phyloP scores from a whole-genome alignment of 2,113 vertebrate genomes.

The Pygathrix nemaeus region DNA sequence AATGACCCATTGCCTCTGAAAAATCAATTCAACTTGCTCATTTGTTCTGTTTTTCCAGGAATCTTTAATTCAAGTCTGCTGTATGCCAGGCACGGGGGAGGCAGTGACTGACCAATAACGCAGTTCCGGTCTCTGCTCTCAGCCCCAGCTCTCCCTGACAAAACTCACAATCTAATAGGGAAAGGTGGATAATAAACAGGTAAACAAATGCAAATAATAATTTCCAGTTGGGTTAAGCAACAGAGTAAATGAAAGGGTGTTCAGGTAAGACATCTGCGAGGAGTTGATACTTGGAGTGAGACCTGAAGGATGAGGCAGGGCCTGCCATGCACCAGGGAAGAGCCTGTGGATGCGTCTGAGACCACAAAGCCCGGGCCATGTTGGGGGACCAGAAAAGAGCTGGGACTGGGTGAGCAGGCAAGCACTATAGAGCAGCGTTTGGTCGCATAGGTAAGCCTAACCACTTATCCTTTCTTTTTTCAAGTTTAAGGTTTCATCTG shows the following conservation, averaged over 20 bases:
- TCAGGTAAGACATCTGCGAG: not conserved
- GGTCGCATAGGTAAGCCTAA: not conserved
- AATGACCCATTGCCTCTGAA: not conserved
- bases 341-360: not conserved
- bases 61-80: not conserved
- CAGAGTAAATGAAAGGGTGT: not conserved
- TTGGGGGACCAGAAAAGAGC: not conserved
- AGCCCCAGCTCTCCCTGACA: not conserved
- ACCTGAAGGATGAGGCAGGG: not conserved
- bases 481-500: not conserved
- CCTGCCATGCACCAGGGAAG: not conserved
- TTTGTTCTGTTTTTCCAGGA: not conserved
- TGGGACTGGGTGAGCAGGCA: rapidly evolving
- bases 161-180: not conserved
- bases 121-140: not conserved
- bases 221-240: not conserved
- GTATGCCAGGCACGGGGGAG: not conserved
- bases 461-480: not conserved
- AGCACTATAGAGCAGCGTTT: rapidly evolving
- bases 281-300: not conserved
- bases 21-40: not conserved
- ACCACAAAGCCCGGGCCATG: not conserved
- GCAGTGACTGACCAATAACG: too few species aligned
- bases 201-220: not conserved
- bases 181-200: not conserved